These are phyloP conservation scores for Mus caroli DNA, from an alignment of 2,797 vertebrate genomes.

Conservation along the genomic window DNA sequence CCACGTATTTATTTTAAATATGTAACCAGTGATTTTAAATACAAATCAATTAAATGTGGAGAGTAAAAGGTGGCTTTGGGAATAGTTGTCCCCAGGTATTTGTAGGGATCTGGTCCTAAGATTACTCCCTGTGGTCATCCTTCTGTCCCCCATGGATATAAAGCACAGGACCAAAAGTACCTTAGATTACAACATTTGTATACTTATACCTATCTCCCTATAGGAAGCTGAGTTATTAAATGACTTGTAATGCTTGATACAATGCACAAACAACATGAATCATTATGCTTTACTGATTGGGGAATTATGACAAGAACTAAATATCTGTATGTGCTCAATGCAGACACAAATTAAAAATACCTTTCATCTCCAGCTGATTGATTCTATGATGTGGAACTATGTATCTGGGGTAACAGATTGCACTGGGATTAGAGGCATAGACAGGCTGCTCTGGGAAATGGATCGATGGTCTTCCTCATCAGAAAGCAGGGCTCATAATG, in stretches of 20 bases:
- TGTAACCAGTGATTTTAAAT: not conserved
- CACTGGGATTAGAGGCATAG: not conserved
- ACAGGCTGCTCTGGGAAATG: not conserved
- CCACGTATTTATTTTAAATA: not conserved
- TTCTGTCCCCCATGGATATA: not conserved
- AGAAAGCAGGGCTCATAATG: not conserved
- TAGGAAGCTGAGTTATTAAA: not conserved
- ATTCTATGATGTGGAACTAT: not conserved
- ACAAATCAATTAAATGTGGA: not conserved
- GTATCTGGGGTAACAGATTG: not conserved
- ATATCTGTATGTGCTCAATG: not conserved
- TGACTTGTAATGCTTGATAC: not conserved
- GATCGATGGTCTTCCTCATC: not conserved
- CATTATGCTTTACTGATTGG: not conserved
- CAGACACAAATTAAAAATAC: not conserved
- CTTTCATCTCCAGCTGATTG: not conserved
- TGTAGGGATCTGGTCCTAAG: not conserved
- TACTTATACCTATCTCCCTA: not conserved
- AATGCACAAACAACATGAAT: not conserved
- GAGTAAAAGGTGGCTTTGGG: not conserved
- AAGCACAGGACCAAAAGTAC: not conserved
- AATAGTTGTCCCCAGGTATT: not conserved
- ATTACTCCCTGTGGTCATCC: no score
- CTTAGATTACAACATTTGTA: not conserved
- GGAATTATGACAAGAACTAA: not conserved